A percentile compares a stretch with the other conserved stretches of the same genome.
These are phyloP conservation scores for Calyptomena viridis DNA, from an alignment of 2,113 vertebrate species.

Conservation along the genomic window DNA sequence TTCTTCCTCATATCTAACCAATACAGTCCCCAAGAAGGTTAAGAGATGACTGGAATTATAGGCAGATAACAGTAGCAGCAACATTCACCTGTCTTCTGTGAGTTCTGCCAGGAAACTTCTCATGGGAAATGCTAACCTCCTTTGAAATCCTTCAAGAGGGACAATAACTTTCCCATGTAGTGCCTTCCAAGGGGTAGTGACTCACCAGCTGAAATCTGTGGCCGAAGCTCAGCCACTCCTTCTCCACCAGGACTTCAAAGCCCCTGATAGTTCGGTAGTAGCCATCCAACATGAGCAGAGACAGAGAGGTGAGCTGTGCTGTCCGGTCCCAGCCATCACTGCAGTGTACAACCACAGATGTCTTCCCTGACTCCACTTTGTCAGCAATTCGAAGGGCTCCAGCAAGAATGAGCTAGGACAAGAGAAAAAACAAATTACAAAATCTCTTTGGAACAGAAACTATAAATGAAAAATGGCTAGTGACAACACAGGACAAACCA, in stretches of 20 bases:
- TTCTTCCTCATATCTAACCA: neutral
- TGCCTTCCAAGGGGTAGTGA: neutral
- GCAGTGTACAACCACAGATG: slow-evolving; percentile 93
- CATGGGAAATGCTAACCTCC: neutral
- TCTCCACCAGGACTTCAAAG: slow-evolving; percentile 93
- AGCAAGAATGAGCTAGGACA: slow-evolving; percentile 86
- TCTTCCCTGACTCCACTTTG: slow-evolving; percentile 95
- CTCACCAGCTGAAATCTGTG: slow-evolving; percentile 95
- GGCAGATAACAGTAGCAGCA: neutral
- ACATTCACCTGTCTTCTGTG: neutral
- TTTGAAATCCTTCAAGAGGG: neutral
- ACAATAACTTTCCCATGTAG: neutral
- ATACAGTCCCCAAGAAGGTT: neutral
- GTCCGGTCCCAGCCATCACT: slow-evolving; percentile 98
- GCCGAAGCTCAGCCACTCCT: slow-evolving; percentile 96
- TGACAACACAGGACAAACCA: slow-evolving; percentile 14
- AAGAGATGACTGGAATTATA: neutral
- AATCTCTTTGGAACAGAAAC: neutral
- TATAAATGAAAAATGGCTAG: neutral
- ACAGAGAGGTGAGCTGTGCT: slow-evolving; percentile 89
- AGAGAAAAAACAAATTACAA: neutral
- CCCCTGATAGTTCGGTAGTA: slow-evolving; percentile 91
- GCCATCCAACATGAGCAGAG: slow-evolving; percentile 94
- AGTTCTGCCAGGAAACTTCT: neutral
- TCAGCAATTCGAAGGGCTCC: slow-evolving; percentile 94